These are phyloP conservation scores for Caenorhabditis doughertyi DNA, from an alignment of 2,888 invertebrate genomes.

Conservation along the genomic window DNA sequence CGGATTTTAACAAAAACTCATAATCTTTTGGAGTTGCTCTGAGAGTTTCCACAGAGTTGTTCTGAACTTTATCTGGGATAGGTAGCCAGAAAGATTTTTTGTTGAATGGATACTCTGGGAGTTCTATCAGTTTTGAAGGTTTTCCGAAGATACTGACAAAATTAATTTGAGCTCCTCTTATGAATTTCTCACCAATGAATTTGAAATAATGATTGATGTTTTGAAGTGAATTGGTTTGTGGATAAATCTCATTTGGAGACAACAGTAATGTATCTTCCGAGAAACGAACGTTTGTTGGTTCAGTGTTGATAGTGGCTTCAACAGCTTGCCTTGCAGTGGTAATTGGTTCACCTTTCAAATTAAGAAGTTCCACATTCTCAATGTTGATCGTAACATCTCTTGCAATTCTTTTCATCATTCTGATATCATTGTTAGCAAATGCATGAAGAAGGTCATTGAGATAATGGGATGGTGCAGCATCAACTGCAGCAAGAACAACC, in stretches of 20 bases:
- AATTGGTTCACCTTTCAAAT: slow-evolving; percentile 55
- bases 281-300: slow-evolving; percentile 4
- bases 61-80: slow-evolving; percentile 29
- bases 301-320: slow-evolving; percentile 43
- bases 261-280: slow-evolving; percentile 37
- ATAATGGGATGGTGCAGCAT: slow-evolving; percentile 66
- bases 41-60: neutral
- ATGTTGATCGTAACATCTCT: slow-evolving; percentile 61
- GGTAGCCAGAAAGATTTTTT: slow-evolving; percentile 65
- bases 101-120: slow-evolving; percentile 71
- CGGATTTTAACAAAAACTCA: slow-evolving; percentile 47
- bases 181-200: slow-evolving; percentile 48
- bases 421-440: slow-evolving; percentile 56
- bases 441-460: slow-evolving; percentile 67
- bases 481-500: slow-evolving; percentile 55
- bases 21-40: neutral
- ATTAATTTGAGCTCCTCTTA: slow-evolving; percentile 22
- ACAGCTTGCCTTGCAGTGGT: slow-evolving; percentile 64
- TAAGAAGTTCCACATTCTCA: slow-evolving; percentile 51
- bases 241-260: slow-evolving; percentile 20
- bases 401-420: slow-evolving; percentile 66
- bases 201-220: slow-evolving; percentile 35
- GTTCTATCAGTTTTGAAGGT: slow-evolving; percentile 26
- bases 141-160: slow-evolving; percentile 56
- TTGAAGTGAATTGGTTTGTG: slow-evolving; percentile 21